Evolutionary conservation across 2,888 invertebrate species (phyloP).

Genomic region (Vandiemenella viatica): DNA sequence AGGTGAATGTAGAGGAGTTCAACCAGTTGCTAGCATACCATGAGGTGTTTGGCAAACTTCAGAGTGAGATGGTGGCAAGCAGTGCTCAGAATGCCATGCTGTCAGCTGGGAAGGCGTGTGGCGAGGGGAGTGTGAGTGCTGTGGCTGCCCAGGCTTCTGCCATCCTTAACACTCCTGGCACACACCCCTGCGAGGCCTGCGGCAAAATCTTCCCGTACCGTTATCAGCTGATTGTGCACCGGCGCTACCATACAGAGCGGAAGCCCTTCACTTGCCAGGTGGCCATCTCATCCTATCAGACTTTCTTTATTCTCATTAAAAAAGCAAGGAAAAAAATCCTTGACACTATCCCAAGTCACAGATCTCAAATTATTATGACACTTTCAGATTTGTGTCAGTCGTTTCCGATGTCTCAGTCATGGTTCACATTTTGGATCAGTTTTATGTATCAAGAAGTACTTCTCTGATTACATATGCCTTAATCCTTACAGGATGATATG

Average conservation of each 20-base stretch:
- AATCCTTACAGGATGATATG: no score
- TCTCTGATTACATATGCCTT: no score
- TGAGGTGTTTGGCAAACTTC: conserved; percentile 64
- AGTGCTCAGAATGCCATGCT: background rate
- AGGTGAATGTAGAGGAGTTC: conserved; percentile 62
- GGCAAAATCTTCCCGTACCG: conserved; percentile 77
- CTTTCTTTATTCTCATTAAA: background rate
- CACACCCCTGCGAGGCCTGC: conserved; percentile 69
- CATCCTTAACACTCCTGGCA: conserved; percentile 27
- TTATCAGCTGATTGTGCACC: conserved; percentile 74
- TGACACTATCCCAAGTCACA: no score
- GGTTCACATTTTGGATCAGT: no score
- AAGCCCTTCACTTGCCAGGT: conserved; percentile 62
- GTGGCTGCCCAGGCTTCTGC: conserved; percentile 28
- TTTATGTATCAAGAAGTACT: no score
- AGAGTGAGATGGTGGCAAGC: conserved; percentile 36
- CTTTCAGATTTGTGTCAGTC: no score
- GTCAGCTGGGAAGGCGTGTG: conserved; percentile 2
- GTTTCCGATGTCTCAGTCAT: no score
- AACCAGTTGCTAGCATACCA: conserved; percentile 73
- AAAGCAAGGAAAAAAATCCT: no score
- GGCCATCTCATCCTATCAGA: no score
- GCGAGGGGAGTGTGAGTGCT: conserved; percentile 3
- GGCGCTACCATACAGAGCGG: conserved; percentile 68
- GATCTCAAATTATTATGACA: no score